Conservation (phyloP, 1,140 invertebrate genomes). For the Nasonia longicornis region DNA sequence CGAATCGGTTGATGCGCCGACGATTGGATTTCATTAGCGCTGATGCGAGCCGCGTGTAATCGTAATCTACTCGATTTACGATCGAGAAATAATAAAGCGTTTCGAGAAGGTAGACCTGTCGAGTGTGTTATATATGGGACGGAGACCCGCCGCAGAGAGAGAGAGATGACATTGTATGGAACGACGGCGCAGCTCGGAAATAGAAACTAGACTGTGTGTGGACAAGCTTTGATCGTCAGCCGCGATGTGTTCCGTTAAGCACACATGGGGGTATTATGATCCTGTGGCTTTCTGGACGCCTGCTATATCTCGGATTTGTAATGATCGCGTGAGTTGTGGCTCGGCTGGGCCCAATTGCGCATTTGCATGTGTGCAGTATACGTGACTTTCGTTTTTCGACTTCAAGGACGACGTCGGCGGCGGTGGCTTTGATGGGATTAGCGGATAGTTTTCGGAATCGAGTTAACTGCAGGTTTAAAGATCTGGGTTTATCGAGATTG, state of each 20-base stretch:
- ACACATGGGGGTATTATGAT: conserved; percentile 11
- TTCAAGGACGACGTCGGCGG: no score
- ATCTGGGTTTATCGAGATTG: no score
- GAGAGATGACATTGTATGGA: not conserved
- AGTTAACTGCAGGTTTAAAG: no score
- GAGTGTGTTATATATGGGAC: no score
- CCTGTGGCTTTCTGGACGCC: no score
- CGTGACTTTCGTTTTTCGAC: not conserved
- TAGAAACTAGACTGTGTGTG: no score
- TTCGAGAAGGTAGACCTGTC: no score
- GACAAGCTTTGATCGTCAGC: conserved; percentile 3
- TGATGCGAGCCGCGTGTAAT: not conserved
- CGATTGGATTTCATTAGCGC: not conserved
- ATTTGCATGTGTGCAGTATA: conserved; percentile 24
- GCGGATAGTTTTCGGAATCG: no score
- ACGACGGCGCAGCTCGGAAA: no score
- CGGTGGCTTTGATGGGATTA: no score
- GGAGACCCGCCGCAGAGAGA: conserved; percentile 29
- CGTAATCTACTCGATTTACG: not conserved
- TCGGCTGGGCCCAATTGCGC: not conserved
- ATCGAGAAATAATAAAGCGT: not conserved
- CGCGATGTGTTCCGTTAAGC: conserved; percentile 41
- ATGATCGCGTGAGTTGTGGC: no score
- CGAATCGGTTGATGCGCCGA: not conserved
- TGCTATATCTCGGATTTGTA: no score